phyloP scores from a whole-genome alignment of 2,113 vertebrate genomes.

The Todiramphus chloris region DNA sequence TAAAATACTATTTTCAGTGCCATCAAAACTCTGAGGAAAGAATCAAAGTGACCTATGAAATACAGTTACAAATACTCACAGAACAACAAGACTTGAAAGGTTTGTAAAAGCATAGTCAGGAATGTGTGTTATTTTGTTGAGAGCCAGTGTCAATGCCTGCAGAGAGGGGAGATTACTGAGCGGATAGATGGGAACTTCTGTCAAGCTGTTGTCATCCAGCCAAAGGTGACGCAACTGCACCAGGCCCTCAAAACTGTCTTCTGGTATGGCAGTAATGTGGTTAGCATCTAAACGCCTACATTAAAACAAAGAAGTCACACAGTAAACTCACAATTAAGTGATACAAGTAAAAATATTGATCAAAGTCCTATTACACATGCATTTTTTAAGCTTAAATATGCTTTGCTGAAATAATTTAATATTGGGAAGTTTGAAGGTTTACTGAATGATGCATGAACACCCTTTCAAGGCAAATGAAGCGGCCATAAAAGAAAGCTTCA shows the following conservation, averaged over 20 bases:
- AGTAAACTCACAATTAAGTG: background rate
- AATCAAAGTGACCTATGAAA: background rate
- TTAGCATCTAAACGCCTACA: slow-evolving; percentile 93
- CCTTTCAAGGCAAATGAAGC: background rate
- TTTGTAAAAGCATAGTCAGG: slow-evolving; percentile 93
- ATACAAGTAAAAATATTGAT: background rate
- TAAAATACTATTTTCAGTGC: background rate
- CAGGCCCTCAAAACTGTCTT: slow-evolving; percentile 93
- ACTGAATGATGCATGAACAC: background rate
- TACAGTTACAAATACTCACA: slow-evolving; percentile 80
- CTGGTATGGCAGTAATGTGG: slow-evolving; percentile 90
- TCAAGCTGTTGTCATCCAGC: slow-evolving; percentile 95
- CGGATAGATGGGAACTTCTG: slow-evolving; percentile 84
- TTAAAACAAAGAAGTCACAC: background rate
- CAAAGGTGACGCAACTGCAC: slow-evolving; percentile 94
- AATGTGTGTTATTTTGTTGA: slow-evolving; percentile 91
- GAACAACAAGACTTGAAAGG: slow-evolving; percentile 93
- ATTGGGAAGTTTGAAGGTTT: background rate
- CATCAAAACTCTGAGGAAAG: background rate
- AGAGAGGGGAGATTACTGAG: slow-evolving; percentile 91
- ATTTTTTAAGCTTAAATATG: background rate
- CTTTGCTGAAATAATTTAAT: background rate
- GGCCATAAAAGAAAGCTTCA: background rate
- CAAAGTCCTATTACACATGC: background rate
- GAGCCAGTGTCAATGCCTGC: slow-evolving; percentile 92